Base-by-base conservation (phyloP, 2,888 invertebrate genomes). In the Ceraclea dissimilis region DNA sequence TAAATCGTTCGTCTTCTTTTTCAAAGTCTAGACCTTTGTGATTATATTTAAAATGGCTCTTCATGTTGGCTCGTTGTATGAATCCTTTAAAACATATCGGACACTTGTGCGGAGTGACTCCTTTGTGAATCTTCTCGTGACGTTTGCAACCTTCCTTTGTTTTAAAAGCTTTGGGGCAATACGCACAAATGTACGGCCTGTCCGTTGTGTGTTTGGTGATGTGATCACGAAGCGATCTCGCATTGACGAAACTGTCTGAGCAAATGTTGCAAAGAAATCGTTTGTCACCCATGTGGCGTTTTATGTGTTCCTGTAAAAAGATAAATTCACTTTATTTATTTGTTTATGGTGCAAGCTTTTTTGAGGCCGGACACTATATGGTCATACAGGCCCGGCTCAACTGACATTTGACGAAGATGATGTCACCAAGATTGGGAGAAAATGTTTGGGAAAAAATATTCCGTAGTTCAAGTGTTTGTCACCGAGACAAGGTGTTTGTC, bases 61-160 rank as follows among this genome's bases (percentile, higher is more conserved):
- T 60, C 57, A 60, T 57, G 44, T 60, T 60, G 6, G 51, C 50
- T 26, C 56, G 54, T 52, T 60, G 60, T 10, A 49, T 50, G 44
- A 60, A 60, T 17, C 56, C 51, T 51, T 57, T 60, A 2, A 44
- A 51, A 49, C 60, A 60, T 10, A 54, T 33, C 2, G 57, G 57
- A 51, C 60, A 60, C 5, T 26, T 6, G 26, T 60, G 57, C 1
- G 60, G 60, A 4, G 52, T 51, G 21, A 57, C 56, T 2, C 57
- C 60, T 5, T 57, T 60, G 53, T 60, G 60, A 18, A 60, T 26
- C 26, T 57, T 33, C 21, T 60, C 60, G 21, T 60, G 60, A 20
- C 57, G 54, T 21, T 44, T 54, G 22, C 49, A 50, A 5, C 54
- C 50, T 47, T 60, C 57, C 8, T 51, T 43, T 11, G 54, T 51